Conservation (phyloP, 2,888 invertebrate species). For the Lepas anatifera region DNA sequence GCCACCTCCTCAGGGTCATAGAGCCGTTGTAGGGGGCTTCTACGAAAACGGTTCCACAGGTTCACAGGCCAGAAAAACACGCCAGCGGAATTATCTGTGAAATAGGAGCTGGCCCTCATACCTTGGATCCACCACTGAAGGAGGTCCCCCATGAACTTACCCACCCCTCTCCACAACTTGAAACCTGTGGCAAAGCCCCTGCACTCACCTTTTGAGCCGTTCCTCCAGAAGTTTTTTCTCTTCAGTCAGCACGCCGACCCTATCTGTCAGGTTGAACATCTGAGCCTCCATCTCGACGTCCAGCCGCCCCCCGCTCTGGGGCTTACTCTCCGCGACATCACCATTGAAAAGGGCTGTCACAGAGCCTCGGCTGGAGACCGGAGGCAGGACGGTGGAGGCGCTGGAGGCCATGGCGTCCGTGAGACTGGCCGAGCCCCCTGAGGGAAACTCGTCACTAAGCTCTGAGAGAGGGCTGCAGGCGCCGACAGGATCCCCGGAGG, state of each 20-base stretch:
- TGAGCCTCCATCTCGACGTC: neutral
- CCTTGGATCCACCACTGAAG: too few species aligned
- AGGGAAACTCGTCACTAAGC: slow-evolving; percentile 12
- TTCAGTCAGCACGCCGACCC: neutral
- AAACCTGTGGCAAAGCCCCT: too few species aligned
- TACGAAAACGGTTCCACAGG: too few species aligned
- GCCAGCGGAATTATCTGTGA: too few species aligned
- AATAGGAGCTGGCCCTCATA: too few species aligned
- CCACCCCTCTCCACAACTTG: too few species aligned
- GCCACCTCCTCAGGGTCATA: too few species aligned
- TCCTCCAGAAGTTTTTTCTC: neutral
- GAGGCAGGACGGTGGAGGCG: neutral
- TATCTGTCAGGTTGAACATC: neutral
- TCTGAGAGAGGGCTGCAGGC: slow-evolving; percentile 17
- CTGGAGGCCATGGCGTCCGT: neutral
- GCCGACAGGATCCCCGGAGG: neutral
- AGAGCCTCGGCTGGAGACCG: neutral
- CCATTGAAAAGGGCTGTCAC: too few species aligned
- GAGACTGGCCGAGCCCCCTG: neutral
- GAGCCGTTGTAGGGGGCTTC: too few species aligned
- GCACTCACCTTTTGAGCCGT: neutral
- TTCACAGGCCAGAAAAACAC: too few species aligned
- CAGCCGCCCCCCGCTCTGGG: neutral
- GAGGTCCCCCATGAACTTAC: too few species aligned
- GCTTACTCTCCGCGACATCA: too few species aligned